A percentile compares a stretch with the other conserved stretches of the same genome.
Evolutionary conservation across 2,888 invertebrate genomes (phyloP).

Genomic region (Bellardia bayeri): DNA sequence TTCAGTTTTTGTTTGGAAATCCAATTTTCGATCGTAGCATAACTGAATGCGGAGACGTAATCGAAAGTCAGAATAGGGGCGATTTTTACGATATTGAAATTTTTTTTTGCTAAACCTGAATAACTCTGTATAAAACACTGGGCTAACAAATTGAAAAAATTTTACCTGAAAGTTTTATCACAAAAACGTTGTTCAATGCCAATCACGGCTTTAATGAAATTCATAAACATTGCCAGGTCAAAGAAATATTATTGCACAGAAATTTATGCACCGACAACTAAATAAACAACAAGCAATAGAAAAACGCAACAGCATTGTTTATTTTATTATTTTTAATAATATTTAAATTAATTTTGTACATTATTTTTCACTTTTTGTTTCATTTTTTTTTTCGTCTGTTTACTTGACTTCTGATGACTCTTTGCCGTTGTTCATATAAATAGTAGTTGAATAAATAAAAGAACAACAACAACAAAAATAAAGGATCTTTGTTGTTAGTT

Average conservation of each 20-base stretch:
- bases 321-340: not conserved
- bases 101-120: too few relatives aligned
- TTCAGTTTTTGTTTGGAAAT: too few relatives aligned
- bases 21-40: too few relatives aligned
- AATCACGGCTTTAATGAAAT: not conserved
- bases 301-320: not conserved
- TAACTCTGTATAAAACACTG: not conserved
- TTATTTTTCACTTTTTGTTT: constrained; percentile 23
- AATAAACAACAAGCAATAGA: constrained; percentile 3
- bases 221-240: not conserved
- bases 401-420: constrained; percentile 39
- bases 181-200: constrained; percentile 19
- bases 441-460: not conserved
- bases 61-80: too few relatives aligned
- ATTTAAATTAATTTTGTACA: constrained; percentile 38
- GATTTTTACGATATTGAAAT: too few relatives aligned
- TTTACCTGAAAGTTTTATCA: not conserved
- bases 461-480: not conserved
- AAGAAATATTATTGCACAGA: not conserved
- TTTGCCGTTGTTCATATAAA: not conserved
- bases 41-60: too few relatives aligned
- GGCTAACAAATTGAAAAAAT: not conserved
- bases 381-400: constrained; percentile 2
- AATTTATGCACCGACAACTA: constrained; percentile 3
- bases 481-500: constrained; percentile 6